Conservation (phyloP, 2,113 vertebrate genomes). For the Notarius lentiginosus region DNA sequence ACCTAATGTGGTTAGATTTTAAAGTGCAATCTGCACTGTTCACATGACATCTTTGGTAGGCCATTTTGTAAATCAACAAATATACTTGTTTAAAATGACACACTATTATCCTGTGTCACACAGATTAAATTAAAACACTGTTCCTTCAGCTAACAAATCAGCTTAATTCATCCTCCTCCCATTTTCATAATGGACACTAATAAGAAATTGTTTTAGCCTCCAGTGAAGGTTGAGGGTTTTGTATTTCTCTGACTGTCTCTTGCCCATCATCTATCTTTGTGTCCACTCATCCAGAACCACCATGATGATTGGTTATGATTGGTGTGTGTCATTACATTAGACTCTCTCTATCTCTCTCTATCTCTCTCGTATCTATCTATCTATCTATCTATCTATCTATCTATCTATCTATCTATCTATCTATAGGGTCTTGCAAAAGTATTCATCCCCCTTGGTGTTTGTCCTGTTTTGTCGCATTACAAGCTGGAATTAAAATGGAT, state of each 20-base stretch:
- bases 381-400: not conserved
- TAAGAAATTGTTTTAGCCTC: slow-evolving; percentile 45
- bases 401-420: not conserved
- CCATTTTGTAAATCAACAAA: slow-evolving; percentile 5
- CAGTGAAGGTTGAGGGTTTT: slow-evolving; percentile 63
- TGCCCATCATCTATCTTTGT: slow-evolving; percentile 22
- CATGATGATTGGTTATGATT: slow-evolving; percentile 40
- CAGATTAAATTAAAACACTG: slow-evolving; percentile 32
- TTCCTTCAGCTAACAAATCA: slow-evolving; percentile 48
- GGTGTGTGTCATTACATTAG: slow-evolving; percentile 33
- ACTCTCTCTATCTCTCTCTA: not conserved
- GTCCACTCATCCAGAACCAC: slow-evolving; percentile 27
- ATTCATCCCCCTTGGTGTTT: no score
- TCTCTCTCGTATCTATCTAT: not conserved
- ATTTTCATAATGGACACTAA: slow-evolving; percentile 43
- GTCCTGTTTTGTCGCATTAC: no score
- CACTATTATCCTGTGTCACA: slow-evolving; percentile 21
- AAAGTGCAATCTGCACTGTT: not conserved
- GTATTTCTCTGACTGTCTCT: slow-evolving; percentile 37
- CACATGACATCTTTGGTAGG: not conserved
- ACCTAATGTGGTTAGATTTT: not conserved
- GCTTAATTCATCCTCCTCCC: slow-evolving; percentile 37
- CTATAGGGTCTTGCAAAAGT: no score
- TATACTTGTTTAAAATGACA: slow-evolving; percentile 31
- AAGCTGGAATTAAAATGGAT: no score